A percentile compares a stretch with the other conserved stretches of the same genome.
phyloP scores from a whole-genome alignment of 2,888 invertebrate species.

The Myathropa florea region DNA sequence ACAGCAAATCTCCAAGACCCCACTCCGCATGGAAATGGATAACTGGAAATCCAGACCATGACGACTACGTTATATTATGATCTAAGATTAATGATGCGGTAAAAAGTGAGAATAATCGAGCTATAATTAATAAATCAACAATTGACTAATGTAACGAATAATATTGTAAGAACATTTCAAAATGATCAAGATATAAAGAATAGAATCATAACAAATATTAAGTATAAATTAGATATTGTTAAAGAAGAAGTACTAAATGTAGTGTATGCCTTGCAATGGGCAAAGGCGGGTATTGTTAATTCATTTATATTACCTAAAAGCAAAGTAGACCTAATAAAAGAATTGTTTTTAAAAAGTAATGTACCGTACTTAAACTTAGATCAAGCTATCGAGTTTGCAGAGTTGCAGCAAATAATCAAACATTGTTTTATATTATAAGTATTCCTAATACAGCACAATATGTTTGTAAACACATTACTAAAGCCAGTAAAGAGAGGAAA shows the following conservation, averaged over 20 bases:
- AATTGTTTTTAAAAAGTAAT: background rate
- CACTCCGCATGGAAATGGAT: constrained; percentile 33
- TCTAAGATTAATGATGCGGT: constrained; percentile 10
- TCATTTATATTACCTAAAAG: background rate
- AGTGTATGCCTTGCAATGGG: background rate
- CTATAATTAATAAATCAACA: constrained; percentile 19
- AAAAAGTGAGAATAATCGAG: background rate
- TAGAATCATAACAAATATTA: constrained; percentile 6
- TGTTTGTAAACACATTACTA: background rate
- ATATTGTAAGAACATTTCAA: background rate
- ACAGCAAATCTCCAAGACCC: no score
- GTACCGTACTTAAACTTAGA: constrained; percentile 5
- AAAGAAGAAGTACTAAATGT: background rate
- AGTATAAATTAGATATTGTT: constrained; percentile 32
- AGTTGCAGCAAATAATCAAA: constrained; percentile 9
- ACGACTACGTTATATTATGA: constrained; percentile 15
- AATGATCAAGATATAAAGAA: background rate
- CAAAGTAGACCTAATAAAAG: background rate
- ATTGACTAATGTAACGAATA: constrained; percentile 11
- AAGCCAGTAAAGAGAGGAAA: background rate
- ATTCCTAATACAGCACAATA: constrained; percentile 12
- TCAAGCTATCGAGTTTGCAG: constrained; percentile 14
- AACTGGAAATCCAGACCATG: constrained; percentile 7
- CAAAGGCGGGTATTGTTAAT: background rate
- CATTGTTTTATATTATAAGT: constrained; percentile 14